These are phyloP conservation scores for Phalacrocorax pelagicus DNA, from an alignment of 2,113 vertebrate genomes.

Conservation along the genomic window DNA sequence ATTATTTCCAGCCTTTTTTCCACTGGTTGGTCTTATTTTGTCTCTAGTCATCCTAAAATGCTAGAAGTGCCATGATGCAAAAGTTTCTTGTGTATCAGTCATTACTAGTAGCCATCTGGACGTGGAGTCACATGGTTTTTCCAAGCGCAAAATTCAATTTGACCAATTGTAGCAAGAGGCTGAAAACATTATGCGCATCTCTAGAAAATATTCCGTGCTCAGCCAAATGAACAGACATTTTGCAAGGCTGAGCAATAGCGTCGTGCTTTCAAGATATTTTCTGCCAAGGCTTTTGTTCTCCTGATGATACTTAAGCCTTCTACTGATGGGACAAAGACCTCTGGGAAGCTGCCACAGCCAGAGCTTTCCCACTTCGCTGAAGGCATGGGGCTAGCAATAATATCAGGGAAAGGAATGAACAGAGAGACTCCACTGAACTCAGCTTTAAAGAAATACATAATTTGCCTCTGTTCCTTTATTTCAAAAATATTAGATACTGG, in stretches of 20 bases:
- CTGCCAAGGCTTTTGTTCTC: background rate
- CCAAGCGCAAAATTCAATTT: background rate
- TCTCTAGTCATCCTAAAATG: background rate
- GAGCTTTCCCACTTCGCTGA: background rate
- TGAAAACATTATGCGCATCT: background rate
- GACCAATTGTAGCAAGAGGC: background rate
- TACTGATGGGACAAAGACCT: background rate
- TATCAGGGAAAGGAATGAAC: background rate
- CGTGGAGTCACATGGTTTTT: background rate
- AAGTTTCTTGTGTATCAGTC: background rate
- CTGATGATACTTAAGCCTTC: background rate
- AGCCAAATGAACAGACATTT: conserved; percentile 18
- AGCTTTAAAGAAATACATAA: background rate
- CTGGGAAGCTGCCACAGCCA: background rate
- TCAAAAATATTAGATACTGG: background rate
- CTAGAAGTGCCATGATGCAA: background rate
- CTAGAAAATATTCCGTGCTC: background rate
- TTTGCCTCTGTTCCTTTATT: background rate
- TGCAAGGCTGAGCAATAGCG: background rate
- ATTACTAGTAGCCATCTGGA: background rate
- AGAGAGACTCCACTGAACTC: background rate
- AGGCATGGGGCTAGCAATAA: background rate
- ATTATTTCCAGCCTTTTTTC: background rate
- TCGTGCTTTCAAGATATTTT: background rate
- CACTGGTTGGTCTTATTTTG: background rate